Percentiles rank a stretch among this genome's conserved stretches.
Conservation (phyloP, 2,797 vertebrate genomes). For the Tauraco hartlaubi region DNA sequence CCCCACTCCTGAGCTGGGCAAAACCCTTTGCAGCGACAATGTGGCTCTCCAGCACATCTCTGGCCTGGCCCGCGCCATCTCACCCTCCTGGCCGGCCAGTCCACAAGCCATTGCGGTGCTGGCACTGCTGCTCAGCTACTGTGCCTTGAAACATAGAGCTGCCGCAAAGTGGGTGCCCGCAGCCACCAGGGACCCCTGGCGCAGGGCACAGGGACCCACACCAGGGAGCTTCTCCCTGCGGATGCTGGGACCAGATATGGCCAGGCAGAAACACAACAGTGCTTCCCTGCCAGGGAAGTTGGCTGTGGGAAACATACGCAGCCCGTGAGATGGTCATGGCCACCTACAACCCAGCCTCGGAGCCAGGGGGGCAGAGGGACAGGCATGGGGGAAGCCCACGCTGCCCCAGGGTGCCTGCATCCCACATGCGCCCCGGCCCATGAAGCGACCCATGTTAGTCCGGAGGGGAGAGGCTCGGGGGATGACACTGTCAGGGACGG, state of each 20-base stretch:
- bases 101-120: rapidly evolving
- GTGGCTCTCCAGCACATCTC: not conserved
- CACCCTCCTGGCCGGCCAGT: rapidly evolving
- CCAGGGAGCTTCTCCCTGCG: not conserved
- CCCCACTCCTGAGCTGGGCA: rapidly evolving
- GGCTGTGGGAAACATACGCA: not conserved
- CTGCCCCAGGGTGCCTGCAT: not conserved
- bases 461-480: rapidly evolving
- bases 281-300: not conserved
- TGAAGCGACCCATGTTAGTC: conserved; percentile 33
- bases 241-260: not conserved
- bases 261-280: rapidly evolving
- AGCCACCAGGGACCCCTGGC: not conserved
- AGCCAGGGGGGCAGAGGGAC: not conserved
- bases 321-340: rapidly evolving
- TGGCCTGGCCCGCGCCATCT: not conserved
- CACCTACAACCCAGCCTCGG: rapidly evolving
- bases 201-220: not conserved
- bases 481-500: conserved; percentile 59
- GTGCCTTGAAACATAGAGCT: rapidly evolving
- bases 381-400: not conserved
- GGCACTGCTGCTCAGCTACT: rapidly evolving
- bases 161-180: rapidly evolving
- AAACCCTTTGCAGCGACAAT: not conserved
- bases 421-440: not conserved